Evolutionary conservation across 2,888 invertebrate genomes (phyloP), one percentile per base, ranked within the genome.

Genomic region (Acheta domesticus): DNA sequence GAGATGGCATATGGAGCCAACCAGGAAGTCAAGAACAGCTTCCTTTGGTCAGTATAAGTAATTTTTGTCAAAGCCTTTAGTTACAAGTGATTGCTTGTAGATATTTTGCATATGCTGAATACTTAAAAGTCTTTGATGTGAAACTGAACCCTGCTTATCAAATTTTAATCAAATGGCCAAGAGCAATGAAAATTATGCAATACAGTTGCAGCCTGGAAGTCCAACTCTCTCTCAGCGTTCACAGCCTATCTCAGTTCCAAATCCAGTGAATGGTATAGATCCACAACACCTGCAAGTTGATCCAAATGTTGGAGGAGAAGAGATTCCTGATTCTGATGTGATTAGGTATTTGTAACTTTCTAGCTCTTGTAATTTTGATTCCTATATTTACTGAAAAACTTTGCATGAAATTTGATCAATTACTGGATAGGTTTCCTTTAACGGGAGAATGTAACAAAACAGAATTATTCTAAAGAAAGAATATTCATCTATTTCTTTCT

Each of bases 11-110:
- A 19, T 90, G 90, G 89, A 89, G 89, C 84, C 89, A 91, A 86
- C 89, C 89, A 75, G 89, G 89, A 74, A 89, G 89, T 82, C 87
- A 89, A 83, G 89, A 89, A 85, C 88, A 88, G 81, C 87, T 91
- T 75, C 90, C 90, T 84, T 87, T 89, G 81, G 88, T 88, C 84
- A 85, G 85, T 83, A 76, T 16, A 75, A 36, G 36, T 36, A 36
- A 36, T 36, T n/a, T n/a, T 78, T 78, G 12, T 12, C 20, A 48
- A 74, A 74, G 21, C n/a, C n/a, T 1, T 20, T 74, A 74, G 14
- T 76, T 16, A 36, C 11, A 79, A 11, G 19, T 76, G 48, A 48
- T 48, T 73, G 11, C 20, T 78, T 19, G 75, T 78, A 8, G 36
- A 36, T 36, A 36, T 36, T 8, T 36, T 36, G 36, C 36, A 36